Base-by-base conservation (phyloP, 37 sponge, comb jelly and placozoan genomes). In the Oopsacas minuta region DNA sequence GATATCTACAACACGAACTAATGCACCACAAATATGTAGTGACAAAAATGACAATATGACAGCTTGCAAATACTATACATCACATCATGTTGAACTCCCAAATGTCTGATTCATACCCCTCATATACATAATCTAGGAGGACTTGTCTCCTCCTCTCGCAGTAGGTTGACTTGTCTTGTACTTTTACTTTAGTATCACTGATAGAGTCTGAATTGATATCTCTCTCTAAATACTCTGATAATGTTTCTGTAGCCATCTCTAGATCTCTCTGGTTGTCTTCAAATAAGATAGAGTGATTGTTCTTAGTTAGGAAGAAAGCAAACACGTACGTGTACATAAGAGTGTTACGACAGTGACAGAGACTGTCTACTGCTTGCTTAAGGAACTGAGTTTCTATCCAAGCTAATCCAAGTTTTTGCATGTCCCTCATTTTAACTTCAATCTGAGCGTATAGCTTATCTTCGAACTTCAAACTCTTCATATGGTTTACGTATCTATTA, bases 311-410 rank as follows among this genome's bases (percentile, higher is more conserved):
- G 83, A 90, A 95, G 87, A 52, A 95, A 34, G 96, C 96, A 90
- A 95, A 95, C 5, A 88, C 90, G 84, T 95, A 95, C 12, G 93
- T 93, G 75, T 93, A 95, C 92, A 87, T 89, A 23, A 95, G 87
- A 32, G 90, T 90, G 37, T 89, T 89, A 22, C 96, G 83, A 83
- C 96, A 93, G 81, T 85, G 88, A 86, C 91, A 91, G 34, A 95
- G 87, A 7, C 89, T 81, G 84, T 95, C 93, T 85, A 95, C 96
- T 37, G 96, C 96, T 53, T 86, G 83, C 82, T 91, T 88, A 52
- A 95, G 82, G 37, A 95, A 95, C 84, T 95, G 96, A 36, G 87
- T 86, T 92, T 94, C 95, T 36, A 94, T 90, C 91, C 92, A 92
- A 0, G 95, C 85, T 87, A 94, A 82, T 37, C 83, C 92, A 35